These are phyloP conservation scores for Passer domesticus DNA, from an alignment of 2,113 vertebrate species.

Conservation along the genomic window DNA sequence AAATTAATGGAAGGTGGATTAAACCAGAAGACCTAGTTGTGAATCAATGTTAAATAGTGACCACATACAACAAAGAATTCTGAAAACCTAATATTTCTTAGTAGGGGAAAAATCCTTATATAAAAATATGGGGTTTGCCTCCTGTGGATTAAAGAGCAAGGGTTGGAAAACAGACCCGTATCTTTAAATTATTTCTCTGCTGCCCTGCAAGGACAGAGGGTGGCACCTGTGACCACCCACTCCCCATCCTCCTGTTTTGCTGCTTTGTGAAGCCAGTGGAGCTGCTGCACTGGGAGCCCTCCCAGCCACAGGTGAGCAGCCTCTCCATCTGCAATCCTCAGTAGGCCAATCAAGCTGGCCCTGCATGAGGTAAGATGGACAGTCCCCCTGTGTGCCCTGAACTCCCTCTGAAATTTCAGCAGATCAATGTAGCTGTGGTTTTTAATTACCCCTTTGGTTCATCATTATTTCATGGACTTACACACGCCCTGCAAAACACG, in stretches of 20 bases:
- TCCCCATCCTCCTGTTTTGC: constrained; percentile 67
- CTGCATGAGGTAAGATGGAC: constrained; percentile 82
- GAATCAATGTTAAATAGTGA: not conserved
- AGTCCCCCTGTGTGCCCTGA: constrained; percentile 74
- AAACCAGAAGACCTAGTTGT: not conserved
- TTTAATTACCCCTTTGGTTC: constrained; percentile 92
- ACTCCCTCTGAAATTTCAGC: constrained; percentile 89
- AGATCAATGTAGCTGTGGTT: constrained; percentile 83
- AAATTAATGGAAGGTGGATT: not conserved
- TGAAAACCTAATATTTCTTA: not conserved
- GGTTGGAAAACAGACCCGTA: not conserved
- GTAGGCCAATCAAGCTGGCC: constrained; percentile 90
- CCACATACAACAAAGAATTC: not conserved
- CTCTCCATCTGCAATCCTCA: constrained; percentile 82
- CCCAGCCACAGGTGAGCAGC: constrained; percentile 89
- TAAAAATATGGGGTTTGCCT: not conserved
- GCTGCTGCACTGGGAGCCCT: constrained; percentile 83
- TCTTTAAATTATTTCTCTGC: constrained; percentile 36
- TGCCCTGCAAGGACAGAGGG: constrained; percentile 10
- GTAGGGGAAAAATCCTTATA: not conserved
- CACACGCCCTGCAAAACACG: constrained; percentile 83
- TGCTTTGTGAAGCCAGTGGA: constrained; percentile 77
- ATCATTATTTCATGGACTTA: constrained; percentile 95
- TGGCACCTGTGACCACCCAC: constrained; percentile 58
- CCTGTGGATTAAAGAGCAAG: not conserved